Evolutionary conservation across 1,140 invertebrate species (phyloP), one percentile per base, ranked within the genome.

Genomic region (Hestina assimilis): DNA sequence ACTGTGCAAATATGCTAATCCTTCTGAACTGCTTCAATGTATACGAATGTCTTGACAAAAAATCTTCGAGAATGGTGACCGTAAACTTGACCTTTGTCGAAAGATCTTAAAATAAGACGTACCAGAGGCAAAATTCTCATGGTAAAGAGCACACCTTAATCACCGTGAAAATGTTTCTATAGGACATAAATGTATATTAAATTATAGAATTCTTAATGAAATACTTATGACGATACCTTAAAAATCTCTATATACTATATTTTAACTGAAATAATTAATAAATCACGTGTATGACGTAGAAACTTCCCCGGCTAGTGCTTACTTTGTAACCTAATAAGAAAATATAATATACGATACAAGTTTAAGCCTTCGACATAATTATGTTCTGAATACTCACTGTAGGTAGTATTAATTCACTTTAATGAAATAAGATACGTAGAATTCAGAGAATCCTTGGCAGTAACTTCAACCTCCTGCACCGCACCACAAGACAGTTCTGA

Each of bases 401-500:
- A 53, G 42, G 59, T 71, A 79, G 72, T 63, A 70, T 70, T 72
- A 66, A 67, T 70, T 73, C 68, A 78, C 69, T 75, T n/a, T 71
- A 75, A 59, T 63, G 67, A 67, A 76, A 69, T 66, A 72, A 77
- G 59, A 65, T 65, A 75, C 66, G 55, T 51, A 69, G 67, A 75
- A 75, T 75, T 67, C 69, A 73, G 66, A 50, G 66, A 83, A 79
- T 75, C 83, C 64, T 59, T 71, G 66, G 72, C 69, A 76, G 75
- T 71, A 66, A 75, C 68, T 65, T 72, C 70, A n/a, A 76, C 75
- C 73, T 83, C 66, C 65, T 66, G 66, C 70, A 81, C 73, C 71
- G 63, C 72, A 86, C 79, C 78, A 84, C 81, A 86, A 86, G 81
- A 83, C 79, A 83, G 77, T 68, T 80, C 66, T 64, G 55, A 57